These are phyloP conservation scores for Myotis pilosus DNA, from an alignment of 2,797 vertebrate genomes.

Conservation along the genomic window DNA sequence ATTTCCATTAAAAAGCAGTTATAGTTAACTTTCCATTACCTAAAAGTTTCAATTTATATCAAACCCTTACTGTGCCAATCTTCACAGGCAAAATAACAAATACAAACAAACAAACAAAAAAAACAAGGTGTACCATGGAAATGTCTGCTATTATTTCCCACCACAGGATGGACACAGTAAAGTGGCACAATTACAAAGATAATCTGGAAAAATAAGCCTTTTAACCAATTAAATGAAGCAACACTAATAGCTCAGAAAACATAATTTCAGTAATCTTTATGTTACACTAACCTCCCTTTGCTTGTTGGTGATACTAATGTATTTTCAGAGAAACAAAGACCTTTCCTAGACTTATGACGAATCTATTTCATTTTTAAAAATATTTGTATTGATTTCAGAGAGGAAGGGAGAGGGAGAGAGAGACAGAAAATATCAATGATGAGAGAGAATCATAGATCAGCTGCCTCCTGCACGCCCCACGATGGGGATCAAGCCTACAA, in stretches of 20 bases:
- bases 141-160: conserved; percentile 47
- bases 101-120: conserved; percentile 40
- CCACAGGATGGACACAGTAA: background rate
- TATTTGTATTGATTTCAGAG: too few relatives aligned
- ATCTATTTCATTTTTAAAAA: background rate
- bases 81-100: conserved; percentile 36
- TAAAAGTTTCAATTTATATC: conserved; percentile 43
- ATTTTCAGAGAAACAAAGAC: conserved; percentile 15
- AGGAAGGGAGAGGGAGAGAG: too few relatives aligned
- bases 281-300: conserved; percentile 5
- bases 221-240: conserved; percentile 49
- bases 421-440: too few relatives aligned
- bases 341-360: background rate
- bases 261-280: conserved; percentile 3
- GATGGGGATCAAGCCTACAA: too few relatives aligned
- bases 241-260: conserved; percentile 49
- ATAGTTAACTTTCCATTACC: conserved; percentile 37
- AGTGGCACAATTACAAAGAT: conserved; percentile 35
- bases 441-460: too few relatives aligned
- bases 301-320: background rate
- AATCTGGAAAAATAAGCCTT: conserved; percentile 20
- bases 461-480: too few relatives aligned
- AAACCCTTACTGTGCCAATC: conserved; percentile 41
- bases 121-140: conserved; percentile 29
- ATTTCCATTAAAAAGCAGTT: conserved; percentile 32